Percentiles rank a stretch among this genome's conserved stretches.
phyloP scores from a whole-genome alignment of 2,113 vertebrate genomes.

The Pogona vitticeps region DNA sequence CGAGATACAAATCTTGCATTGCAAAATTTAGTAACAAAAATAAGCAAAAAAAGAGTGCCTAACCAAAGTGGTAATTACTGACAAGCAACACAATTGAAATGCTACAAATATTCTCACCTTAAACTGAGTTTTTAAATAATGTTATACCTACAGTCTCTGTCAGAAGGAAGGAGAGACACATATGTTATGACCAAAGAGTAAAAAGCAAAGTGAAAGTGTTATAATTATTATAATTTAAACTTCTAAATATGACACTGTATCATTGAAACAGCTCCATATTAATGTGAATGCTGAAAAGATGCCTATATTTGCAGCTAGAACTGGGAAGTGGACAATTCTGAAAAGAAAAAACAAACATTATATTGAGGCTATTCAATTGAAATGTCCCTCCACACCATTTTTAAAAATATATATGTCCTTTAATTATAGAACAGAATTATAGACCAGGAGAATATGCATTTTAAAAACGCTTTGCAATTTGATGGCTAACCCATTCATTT shows the following conservation, averaged over 20 bases:
- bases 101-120: slow-evolving; percentile 39
- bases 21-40: slow-evolving; percentile 52
- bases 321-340: slow-evolving; percentile 17
- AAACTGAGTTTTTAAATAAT: slow-evolving; percentile 50
- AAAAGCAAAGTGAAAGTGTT: slow-evolving; percentile 50
- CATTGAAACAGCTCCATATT: slow-evolving; percentile 28
- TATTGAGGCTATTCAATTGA: slow-evolving; percentile 47
- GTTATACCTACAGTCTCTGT: slow-evolving; percentile 26
- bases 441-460: background rate
- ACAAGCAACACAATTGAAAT: slow-evolving; percentile 41
- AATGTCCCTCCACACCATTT: slow-evolving; percentile 32
- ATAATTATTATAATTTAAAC: slow-evolving; percentile 64
- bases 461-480: slow-evolving; percentile 9
- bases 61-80: slow-evolving; percentile 55
- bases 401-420: slow-evolving; percentile 17
- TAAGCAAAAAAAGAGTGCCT: background rate
- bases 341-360: slow-evolving; percentile 18
- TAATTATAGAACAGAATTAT: background rate
- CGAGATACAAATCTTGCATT: slow-evolving; percentile 56
- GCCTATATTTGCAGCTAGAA: slow-evolving; percentile 29
- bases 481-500: slow-evolving; percentile 36
- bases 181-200: slow-evolving; percentile 47
- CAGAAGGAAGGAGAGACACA: slow-evolving; percentile 43
- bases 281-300: slow-evolving; percentile 46
- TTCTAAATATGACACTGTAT: slow-evolving; percentile 36